Evolutionary conservation across 2,888 invertebrate genomes (phyloP), one percentile per base, ranked within the genome.

Genomic region (Arrhopalites spinosus): DNA sequence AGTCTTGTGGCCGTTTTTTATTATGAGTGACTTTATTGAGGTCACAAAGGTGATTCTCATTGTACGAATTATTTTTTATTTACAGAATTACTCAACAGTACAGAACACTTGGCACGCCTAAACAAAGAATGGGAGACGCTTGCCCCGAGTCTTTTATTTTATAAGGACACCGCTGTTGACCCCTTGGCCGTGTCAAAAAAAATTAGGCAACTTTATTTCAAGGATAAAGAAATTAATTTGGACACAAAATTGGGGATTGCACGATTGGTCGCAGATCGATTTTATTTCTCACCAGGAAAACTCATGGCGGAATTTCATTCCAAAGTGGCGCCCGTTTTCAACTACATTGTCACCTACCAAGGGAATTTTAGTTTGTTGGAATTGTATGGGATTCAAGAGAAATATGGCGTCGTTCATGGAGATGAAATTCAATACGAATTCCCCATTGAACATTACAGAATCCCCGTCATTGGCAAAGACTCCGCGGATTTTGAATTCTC

Each of bases 381-480:
- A 25, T 67, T 69, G 17, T 70, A 73, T 8, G 77, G 78, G 25
- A 53, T 74, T 17, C 59, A 67, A 5, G 53, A 67, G 2, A 59
- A 63, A 66, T 59, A 63, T 25, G 78, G 78, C 0, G 76, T 66
- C 0, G 75, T 75, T 5, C 78, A 79, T 30, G 71, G 72, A n/a
- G 79, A 79, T 45, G 78, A 78, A n/a, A 47, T 78, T 1, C 77
- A 76, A 0, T 69, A 70, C 23, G 30, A 78, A 11, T 79, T 79
- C 69, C 66, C 77, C 1, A 77, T 78, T 27, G 77, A 79, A 20
- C 36, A 66, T 13, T 30, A 56, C 36, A 45, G 5, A 8, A 53
- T 78, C 27, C 63, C 77, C 0, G 67, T 63, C 23, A 47, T 79
- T 7, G 77, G 75, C 30, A 77, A 76, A 56, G 77, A 73, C 5